Base-by-base conservation (phyloP, 2,797 vertebrate genomes). In the Spinibarbus caldwelli region DNA sequence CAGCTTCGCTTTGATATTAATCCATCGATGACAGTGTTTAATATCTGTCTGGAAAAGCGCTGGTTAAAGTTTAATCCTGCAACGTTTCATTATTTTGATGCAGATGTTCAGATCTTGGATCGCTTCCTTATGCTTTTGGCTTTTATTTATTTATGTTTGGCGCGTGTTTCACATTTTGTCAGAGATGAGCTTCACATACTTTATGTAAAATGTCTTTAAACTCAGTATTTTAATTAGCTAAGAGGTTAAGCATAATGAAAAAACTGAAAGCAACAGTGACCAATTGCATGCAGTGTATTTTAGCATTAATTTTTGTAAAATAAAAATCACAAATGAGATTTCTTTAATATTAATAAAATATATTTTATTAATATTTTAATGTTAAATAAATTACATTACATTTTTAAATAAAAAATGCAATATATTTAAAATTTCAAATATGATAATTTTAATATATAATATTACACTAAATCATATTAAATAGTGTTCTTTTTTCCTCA, bases 61-160 rank as follows among this genome's bases (percentile, higher is more conserved):
- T 36, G 64, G 66, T 52, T 81, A 70, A 54, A 29, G 1, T 41
- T 57, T 6, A 70, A 70, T 81, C 66, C 66, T 47, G 29, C 49
- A 57, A 57, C 29, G 49, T 66, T 41, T 81, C 34, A 14, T 71
- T 71, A 71, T 71, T 81, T 54, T 41, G 14, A 52, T 0, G 14
- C 43, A 68, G 78, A 80, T 52, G 62, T 79, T 2, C 15, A 62
- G 57, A 6, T 19, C 38, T 78, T 78, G n/a, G 77, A 64, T 78
- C 4, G 4, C 34, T 3, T 77, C 23, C 52, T 26, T 11, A 23
- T 59, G 75, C 34, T 41, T 57, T 77, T 1, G 6, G 38, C 15
- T 72, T 45, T 12, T 21, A 3, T 78, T 29, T 45, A 26, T 68
- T 71, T 38, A 23, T 57, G 19, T 77, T 1, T 14, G 38, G 49